Evolutionary conservation across 2,888 invertebrate species (phyloP).

Genomic region (Adelphocoris suturalis): DNA sequence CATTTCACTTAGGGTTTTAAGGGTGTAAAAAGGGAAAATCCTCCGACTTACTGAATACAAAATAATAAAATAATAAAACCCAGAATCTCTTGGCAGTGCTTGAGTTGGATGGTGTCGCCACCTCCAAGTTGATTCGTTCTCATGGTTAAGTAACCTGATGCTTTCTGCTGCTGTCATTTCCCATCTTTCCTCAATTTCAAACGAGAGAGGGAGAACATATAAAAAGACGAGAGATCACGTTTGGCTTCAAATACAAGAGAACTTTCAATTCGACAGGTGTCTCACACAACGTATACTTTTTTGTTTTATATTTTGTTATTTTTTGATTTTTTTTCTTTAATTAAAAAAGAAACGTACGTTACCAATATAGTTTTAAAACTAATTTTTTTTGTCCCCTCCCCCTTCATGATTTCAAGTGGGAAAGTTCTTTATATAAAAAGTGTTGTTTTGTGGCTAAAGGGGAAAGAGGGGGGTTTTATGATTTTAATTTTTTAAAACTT

Average conservation of each 20-base stretch:
- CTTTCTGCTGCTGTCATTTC: slow-evolving; percentile 27
- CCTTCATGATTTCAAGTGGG: slow-evolving; percentile 40
- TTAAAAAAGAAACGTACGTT: slow-evolving; percentile 25
- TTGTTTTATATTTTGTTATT: slow-evolving; percentile 31
- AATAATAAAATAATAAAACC: not conserved
- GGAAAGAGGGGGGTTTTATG: slow-evolving; percentile 29
- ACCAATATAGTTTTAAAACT: slow-evolving; percentile 37
- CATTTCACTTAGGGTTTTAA: slow-evolving; percentile 33
- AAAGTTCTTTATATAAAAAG: slow-evolving; percentile 62
- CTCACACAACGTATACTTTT: slow-evolving; percentile 65
- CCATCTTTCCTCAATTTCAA: not conserved
- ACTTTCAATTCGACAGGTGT: slow-evolving; percentile 20
- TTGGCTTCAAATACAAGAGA: slow-evolving; percentile 35
- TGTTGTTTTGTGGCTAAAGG: slow-evolving; percentile 34
- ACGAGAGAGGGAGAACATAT: slow-evolving; percentile 1
- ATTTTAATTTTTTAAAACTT: slow-evolving; percentile 61
- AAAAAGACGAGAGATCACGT: slow-evolving; percentile 3
- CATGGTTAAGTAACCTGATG: slow-evolving; percentile 38
- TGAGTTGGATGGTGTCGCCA: slow-evolving; percentile 26
- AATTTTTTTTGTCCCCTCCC: slow-evolving; percentile 56
- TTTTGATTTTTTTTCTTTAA: not conserved
- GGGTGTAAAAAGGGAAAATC: slow-evolving; percentile 41
- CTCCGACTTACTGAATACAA: not conserved
- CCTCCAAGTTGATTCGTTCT: slow-evolving; percentile 54
- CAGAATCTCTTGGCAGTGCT: slow-evolving; percentile 70